Evolutionary conservation across 2,113 vertebrate species (phyloP), one percentile per base, ranked within the genome.

Genomic region (Thermophis baileyi): DNA sequence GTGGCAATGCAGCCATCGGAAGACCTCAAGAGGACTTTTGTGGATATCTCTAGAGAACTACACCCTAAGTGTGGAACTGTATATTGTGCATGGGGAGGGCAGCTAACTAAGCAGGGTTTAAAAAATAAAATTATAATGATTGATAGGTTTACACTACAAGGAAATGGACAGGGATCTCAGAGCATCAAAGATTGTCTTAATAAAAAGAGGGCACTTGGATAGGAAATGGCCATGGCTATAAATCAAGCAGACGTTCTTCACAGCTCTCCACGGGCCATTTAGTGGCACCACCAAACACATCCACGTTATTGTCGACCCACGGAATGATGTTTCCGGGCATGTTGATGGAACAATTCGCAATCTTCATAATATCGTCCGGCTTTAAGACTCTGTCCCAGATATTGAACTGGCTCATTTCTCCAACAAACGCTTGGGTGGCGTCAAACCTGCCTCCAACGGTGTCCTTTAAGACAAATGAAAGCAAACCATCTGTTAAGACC

Each of bases 341-440:
- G 98, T 99, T 99, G 6, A 98, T 98, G 0, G 99, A 99, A 96
- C 99, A 99, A 97, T 99, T 99, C 94, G 99, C 99, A 86, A 99
- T 98, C 94, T 97, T 98, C 95, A 98, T 96, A 94, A 99, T 99
- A 96, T 99, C 99, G 90, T 98, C 98, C 0, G 98, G 97, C 10
- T 98, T 98, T 54, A 99, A 98, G 46, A 99, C 99, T 46, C 99
- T 97, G 97, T 99, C 99, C 99, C 99, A 99, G 97, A 99, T 99
- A 98, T 99, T 99, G 97, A 99, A 99, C 96, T 99, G 99, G 97
- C 99, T 99, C 97, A 99, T 97, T 96, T 99, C 99, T 46, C 99
- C 99, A 25, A 99, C 99, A 0, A 99, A 99, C 7, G 99, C 99
- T 97, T 99, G 99, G 1, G 99, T 99, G 91, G 99, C 99, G 51